Percentiles rank a stretch among this genome's conserved stretches.
Evolutionary conservation across 1,140 invertebrate species (phyloP).

Genomic region (Drosophila persimilis): DNA sequence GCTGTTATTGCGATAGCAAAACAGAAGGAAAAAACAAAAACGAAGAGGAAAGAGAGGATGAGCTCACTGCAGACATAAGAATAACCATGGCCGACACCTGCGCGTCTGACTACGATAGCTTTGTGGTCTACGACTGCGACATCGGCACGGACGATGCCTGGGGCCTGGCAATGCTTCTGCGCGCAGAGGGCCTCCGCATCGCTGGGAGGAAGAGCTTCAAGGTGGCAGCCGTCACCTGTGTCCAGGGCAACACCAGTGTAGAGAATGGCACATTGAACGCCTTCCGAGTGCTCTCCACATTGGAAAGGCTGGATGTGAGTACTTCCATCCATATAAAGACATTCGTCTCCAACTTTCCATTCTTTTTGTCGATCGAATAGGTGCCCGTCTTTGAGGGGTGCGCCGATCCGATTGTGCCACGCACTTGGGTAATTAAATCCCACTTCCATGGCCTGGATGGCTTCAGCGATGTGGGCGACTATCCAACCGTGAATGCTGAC

Average conservation of each 20-base stretch:
- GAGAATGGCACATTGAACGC: conserved; percentile 86
- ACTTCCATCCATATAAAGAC: not conserved
- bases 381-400: conserved; percentile 87
- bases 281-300: conserved; percentile 84
- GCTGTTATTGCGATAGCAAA: too few species aligned
- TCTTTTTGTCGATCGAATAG: conserved; percentile 68
- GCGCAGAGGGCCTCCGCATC: conserved; percentile 82
- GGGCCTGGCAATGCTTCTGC: conserved; percentile 85
- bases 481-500: conserved; percentile 14
- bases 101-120: conserved; percentile 6
- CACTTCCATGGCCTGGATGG: conserved; percentile 85
- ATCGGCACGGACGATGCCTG: conserved; percentile 87
- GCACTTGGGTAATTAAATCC: conserved; percentile 6
- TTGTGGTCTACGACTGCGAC: conserved; percentile 86
- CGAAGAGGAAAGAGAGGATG: too few species aligned
- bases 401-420: conserved; percentile 70
- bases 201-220: conserved; percentile 67
- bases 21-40: too few species aligned
- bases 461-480: conserved; percentile 84
- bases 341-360: not conserved
- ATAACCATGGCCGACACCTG: not conserved
- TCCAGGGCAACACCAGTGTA: conserved; percentile 85
- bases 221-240: conserved; percentile 86
- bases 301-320: conserved; percentile 84
- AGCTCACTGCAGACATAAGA: too few species aligned